These are phyloP conservation scores for Sebastes schlegelii DNA, from an alignment of 2,113 vertebrate genomes.

Conservation along the genomic window DNA sequence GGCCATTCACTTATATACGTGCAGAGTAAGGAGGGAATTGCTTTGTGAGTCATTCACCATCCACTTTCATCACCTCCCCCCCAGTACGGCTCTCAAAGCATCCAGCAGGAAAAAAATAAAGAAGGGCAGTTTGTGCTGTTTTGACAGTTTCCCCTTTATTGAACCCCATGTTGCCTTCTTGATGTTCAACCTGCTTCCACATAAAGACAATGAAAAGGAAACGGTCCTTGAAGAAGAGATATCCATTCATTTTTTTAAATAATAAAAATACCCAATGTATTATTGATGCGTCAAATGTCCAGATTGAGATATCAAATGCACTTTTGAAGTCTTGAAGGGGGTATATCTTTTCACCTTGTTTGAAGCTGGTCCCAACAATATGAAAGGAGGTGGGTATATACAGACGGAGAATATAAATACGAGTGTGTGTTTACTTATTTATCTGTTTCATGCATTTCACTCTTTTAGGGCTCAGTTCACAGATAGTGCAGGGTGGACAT, in stretches of 20 bases:
- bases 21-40: not conserved
- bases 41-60: constrained; percentile 25
- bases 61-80: constrained; percentile 9
- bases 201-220: constrained; percentile 49
- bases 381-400: constrained; percentile 57
- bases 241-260: constrained; percentile 76
- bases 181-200: constrained; percentile 14
- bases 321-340: constrained; percentile 73
- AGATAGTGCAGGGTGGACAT: constrained; percentile 62
- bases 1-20: not conserved
- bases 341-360: constrained; percentile 75
- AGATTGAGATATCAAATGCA: constrained; percentile 74
- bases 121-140: constrained; percentile 4
- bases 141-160: constrained; percentile 31
- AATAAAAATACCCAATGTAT: constrained; percentile 73
- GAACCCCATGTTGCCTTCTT: constrained; percentile 7
- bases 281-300: constrained; percentile 80
- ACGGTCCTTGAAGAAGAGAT: constrained; percentile 42
- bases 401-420: constrained; percentile 65
- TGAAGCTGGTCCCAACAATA: constrained; percentile 65
- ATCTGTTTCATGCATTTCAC: constrained; percentile 71
- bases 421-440: constrained; percentile 80
- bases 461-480: constrained; percentile 73
- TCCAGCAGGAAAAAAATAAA: constrained; percentile 13
- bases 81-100: not conserved